Conservation (phyloP, 1,140 invertebrate species). For the Drosophila murphyi region DNA sequence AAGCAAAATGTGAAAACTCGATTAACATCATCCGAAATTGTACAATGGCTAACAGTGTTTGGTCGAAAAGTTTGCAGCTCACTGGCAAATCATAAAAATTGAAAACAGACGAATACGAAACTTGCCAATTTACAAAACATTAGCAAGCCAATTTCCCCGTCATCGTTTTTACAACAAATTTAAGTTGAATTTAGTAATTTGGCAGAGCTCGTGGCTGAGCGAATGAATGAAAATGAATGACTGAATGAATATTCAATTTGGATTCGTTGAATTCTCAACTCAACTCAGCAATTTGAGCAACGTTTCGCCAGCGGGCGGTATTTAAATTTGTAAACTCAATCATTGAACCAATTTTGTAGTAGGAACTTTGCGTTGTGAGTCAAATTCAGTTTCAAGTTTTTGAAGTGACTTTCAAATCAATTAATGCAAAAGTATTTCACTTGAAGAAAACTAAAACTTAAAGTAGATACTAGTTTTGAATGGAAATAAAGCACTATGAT, state of each 20-base stretch:
- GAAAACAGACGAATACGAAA: conserved; percentile 47
- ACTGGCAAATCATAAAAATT: conserved; percentile 74
- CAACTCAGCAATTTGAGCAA: conserved; percentile 20
- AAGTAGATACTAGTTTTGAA: too few relatives aligned
- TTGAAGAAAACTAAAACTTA: too few relatives aligned
- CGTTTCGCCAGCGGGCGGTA: too few relatives aligned
- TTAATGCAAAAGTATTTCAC: too few relatives aligned
- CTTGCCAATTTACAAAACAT: conserved; percentile 73
- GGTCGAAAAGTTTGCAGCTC: conserved; percentile 31
- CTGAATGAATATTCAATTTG: conserved; percentile 76
- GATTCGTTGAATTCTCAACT: conserved; percentile 25
- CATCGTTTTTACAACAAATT: conserved; percentile 74
- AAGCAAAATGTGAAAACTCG: conserved; percentile 50
- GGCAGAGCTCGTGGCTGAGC: conserved; percentile 26
- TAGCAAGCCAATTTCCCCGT: conserved; percentile 24
- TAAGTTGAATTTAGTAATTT: conserved; percentile 80
- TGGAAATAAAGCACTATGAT: background rate
- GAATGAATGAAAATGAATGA: conserved; percentile 24
- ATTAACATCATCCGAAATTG: conserved; percentile 38
- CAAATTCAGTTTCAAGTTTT: too few relatives aligned
- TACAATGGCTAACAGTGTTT: conserved; percentile 3
- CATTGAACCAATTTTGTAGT: conserved; percentile 12
- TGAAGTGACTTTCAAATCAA: too few relatives aligned
- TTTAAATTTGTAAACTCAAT: background rate
- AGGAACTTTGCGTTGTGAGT: background rate